phyloP scores from a whole-genome alignment of 2,888 invertebrate genomes.

The Tinea trinotella region DNA sequence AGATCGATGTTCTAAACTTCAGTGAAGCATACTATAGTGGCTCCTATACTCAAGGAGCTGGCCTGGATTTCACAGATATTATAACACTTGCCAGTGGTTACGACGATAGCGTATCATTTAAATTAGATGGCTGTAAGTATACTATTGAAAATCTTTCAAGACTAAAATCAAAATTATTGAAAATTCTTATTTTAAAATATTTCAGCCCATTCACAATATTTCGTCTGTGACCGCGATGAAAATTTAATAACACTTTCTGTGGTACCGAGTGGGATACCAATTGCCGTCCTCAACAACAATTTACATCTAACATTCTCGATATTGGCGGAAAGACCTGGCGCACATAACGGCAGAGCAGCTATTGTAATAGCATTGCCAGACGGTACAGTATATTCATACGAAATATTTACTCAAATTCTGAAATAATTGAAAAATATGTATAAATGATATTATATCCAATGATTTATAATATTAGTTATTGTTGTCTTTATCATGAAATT shows the following conservation, averaged over 20 bases:
- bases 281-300: conserved; percentile 28
- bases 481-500: too few species aligned
- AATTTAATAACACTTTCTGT: conserved; percentile 9
- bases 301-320: conserved; percentile 29
- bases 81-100: conserved; percentile 30
- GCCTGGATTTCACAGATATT: conserved; percentile 26
- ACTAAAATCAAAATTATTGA: conserved; percentile 8
- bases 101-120: conserved; percentile 28
- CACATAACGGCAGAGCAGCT: conserved; percentile 25
- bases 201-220: conserved; percentile 14
- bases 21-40: conserved; percentile 31
- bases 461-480: too few species aligned
- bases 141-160: conserved; percentile 9
- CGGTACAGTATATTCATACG: too few species aligned
- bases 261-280: conserved; percentile 24
- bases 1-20: conserved; percentile 22
- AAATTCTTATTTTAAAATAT: not conserved
- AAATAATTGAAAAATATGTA: too few species aligned
- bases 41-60: conserved; percentile 25
- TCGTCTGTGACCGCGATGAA: not conserved
- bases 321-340: conserved; percentile 26
- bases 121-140: conserved; percentile 22
- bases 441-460: too few species aligned
- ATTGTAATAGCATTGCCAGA: conserved; percentile 27
- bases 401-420: too few species aligned